These are phyloP conservation scores for Pungitius pungitius DNA, from an alignment of 2,113 vertebrate species.

Conservation along the genomic window DNA sequence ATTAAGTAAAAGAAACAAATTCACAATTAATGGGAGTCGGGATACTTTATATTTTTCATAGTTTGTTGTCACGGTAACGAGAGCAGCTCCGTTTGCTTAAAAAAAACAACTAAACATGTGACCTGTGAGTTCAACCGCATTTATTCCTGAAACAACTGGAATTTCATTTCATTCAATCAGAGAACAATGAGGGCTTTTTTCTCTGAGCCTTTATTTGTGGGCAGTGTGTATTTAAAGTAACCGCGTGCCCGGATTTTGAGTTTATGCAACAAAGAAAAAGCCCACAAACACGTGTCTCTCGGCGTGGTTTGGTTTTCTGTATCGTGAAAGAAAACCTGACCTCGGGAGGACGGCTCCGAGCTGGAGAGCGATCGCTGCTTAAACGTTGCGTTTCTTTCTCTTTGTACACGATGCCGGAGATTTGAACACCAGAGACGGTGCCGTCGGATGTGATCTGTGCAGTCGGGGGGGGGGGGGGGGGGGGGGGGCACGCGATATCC, in stretches of 20 bases:
- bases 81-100: not conserved
- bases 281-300: not conserved
- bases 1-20: not conserved
- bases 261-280: constrained; percentile 12
- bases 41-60: not conserved
- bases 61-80: constrained; percentile 14
- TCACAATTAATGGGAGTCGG: not conserved
- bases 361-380: constrained; percentile 8
- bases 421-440: constrained; percentile 22
- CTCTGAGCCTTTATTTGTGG: constrained; percentile 7
- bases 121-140: constrained; percentile 15
- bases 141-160: constrained; percentile 6
- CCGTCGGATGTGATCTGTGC: constrained; percentile 33
- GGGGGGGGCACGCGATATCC: constrained; percentile 52
- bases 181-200: not conserved
- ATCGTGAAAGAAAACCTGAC: constrained; percentile 23
- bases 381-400: not conserved
- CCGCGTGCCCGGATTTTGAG: constrained; percentile 11
- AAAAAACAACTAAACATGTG: not conserved
- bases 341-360: not conserved
- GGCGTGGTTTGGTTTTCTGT: not conserved
- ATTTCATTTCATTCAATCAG: not conserved
- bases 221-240: constrained; percentile 1
- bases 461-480: too few relatives aligned
- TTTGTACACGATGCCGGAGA: constrained; percentile 31